phyloP scores from a whole-genome alignment of 2,888 invertebrate genomes.

The Thyatira batis region DNA sequence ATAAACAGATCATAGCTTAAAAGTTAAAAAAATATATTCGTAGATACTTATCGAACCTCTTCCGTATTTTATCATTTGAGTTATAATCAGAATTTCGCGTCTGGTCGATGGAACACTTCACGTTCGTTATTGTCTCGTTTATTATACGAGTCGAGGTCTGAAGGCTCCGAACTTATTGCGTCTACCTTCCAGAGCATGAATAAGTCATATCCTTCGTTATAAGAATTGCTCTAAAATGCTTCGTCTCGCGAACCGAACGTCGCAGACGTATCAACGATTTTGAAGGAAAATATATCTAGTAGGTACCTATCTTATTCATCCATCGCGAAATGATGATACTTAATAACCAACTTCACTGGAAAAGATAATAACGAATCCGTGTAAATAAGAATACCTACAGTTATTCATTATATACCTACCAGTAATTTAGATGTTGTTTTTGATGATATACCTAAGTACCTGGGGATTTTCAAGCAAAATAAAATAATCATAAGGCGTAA shows the following conservation, averaged over 20 bases:
- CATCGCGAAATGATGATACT: no score
- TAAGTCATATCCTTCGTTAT: slow-evolving; percentile 78
- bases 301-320: no score
- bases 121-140: slow-evolving; percentile 70
- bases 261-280: slow-evolving; percentile 3
- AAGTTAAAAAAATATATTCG: neutral
- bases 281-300: neutral
- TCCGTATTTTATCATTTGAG: neutral
- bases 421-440: no score
- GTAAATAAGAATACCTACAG: neutral
- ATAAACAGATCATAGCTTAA: neutral
- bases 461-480: no score
- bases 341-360: no score
- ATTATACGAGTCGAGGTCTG: slow-evolving; percentile 61
- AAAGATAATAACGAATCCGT: neutral
- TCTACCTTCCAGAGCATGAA: slow-evolving; percentile 71
- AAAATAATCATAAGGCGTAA: no score
- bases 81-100: slow-evolving; percentile 5
- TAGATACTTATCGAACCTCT: neutral
- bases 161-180: slow-evolving; percentile 67
- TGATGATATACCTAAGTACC: no score
- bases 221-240: slow-evolving; percentile 68
- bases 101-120: slow-evolving; percentile 19
- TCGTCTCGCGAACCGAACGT: slow-evolving; percentile 30
- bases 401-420: no score